Base-by-base conservation (phyloP, 2,113 vertebrate species). In the Benitochromis conjunctus region DNA sequence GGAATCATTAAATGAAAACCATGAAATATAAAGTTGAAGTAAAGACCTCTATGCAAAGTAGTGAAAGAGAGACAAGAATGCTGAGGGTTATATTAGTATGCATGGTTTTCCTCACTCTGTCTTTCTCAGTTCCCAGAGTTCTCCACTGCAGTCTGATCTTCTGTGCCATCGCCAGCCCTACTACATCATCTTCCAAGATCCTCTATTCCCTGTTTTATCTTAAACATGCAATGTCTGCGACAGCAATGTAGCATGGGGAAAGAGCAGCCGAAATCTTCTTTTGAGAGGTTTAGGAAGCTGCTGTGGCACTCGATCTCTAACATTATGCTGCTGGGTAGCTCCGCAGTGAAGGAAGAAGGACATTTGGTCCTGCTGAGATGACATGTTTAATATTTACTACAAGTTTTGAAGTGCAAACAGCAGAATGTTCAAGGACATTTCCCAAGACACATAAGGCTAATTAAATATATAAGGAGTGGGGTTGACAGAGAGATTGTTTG, bases 21-120 rank as follows among this genome's bases (percentile, higher is more conserved):
- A 31, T 36, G 48, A 85, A 90, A 66, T 64, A 11, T 84, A 62
- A 90, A 84, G 71, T 78, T 79, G 26, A 74, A 69, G 38, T 31
- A 56, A 84, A 79, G 79, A 71, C 19, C 62, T 76, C 64, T 84
- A 58, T 89, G 64, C 80, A 84, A 90, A 92, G 79, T 24, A 82
- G 55, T 21, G 56, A 91, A 90, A 89, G 71, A 83, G 85, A 94
- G 86, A 89, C 24, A 38, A 81, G 71, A 83, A 90, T 87, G 79
- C 87, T 89, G 84, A 88, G 86, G 88, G 48, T 86, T 60, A 51
- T 88, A 95, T 95, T 94, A 94, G 94, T 93, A 94, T 95, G 88
- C 84, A 82, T 82, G 89, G 48, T 57, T 56, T 57, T 56, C 10
- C 85, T 78, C 60, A 38, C 51, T 79, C 82, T 43, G 76, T 79